Evolutionary conservation across 2,888 invertebrate genomes (phyloP).

Genomic region (Synergus laeviventris): DNA sequence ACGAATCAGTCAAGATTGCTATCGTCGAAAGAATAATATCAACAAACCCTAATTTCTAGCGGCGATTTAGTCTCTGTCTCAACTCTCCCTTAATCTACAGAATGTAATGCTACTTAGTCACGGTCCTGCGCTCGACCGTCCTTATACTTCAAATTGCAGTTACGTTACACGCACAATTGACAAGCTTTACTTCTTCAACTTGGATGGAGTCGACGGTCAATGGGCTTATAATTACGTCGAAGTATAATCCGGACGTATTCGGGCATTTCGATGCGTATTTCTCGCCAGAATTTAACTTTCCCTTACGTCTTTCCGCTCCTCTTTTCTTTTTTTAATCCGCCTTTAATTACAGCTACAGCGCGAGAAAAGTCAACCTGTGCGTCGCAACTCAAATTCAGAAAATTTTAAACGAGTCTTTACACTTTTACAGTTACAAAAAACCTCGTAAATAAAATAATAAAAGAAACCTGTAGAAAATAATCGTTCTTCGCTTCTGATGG

Average conservation of each 20-base stretch:
- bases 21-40: slow-evolving; percentile 2
- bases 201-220: slow-evolving; percentile 39
- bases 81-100: slow-evolving; percentile 39
- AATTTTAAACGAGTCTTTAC: slow-evolving; percentile 5
- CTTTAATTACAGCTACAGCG: slow-evolving; percentile 25
- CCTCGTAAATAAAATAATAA: neutral
- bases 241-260: slow-evolving; percentile 36
- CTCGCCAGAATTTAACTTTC: slow-evolving; percentile 12
- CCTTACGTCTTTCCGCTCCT: neutral
- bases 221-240: slow-evolving; percentile 39
- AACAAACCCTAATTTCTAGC: slow-evolving; percentile 32
- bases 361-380: slow-evolving; percentile 34
- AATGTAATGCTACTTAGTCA: slow-evolving; percentile 37
- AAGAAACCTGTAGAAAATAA: slow-evolving; percentile 17
- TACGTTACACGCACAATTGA: slow-evolving; percentile 53
- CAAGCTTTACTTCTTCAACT: slow-evolving; percentile 49
- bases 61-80: slow-evolving; percentile 38
- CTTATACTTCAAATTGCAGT: slow-evolving; percentile 45
- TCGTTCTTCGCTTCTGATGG: slow-evolving; percentile 25
- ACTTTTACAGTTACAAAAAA: slow-evolving; percentile 6
- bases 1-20: neutral
- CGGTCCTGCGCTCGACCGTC: slow-evolving; percentile 35
- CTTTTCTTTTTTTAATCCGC: neutral
- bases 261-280: slow-evolving; percentile 31
- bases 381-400: slow-evolving; percentile 16